Conservation (phyloP, 2,113 vertebrate species). For the Mustela nigripes region DNA sequence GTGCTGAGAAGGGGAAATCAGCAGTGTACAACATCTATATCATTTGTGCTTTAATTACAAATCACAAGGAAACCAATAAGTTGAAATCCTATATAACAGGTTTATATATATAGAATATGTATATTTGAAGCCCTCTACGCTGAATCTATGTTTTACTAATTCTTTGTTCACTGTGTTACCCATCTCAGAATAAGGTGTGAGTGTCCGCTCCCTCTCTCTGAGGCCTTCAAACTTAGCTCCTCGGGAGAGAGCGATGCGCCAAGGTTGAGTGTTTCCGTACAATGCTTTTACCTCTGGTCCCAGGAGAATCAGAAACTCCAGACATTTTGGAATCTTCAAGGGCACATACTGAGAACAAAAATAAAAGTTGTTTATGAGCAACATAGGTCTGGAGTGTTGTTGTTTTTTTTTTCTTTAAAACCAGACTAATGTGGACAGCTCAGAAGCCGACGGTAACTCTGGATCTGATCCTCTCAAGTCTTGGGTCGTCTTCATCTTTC, state of each 20-base stretch:
- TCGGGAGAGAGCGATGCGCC: slow-evolving; percentile 63
- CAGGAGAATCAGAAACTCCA: slow-evolving; percentile 83
- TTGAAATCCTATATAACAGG: slow-evolving; percentile 80
- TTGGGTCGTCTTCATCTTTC: neutral
- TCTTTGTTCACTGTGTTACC: slow-evolving; percentile 83
- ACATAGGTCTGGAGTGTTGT: neutral
- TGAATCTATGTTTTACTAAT: slow-evolving; percentile 84
- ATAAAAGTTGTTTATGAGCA: slow-evolving; percentile 86
- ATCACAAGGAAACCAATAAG: slow-evolving; percentile 63
- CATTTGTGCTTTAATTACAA: slow-evolving; percentile 82
- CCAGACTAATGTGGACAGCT: neutral
- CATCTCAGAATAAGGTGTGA: slow-evolving; percentile 77
- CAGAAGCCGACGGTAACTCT: neutral
- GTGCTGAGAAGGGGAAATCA: slow-evolving; percentile 66
- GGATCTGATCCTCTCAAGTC: neutral
- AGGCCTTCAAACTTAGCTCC: slow-evolving; percentile 72
- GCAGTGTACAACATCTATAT: slow-evolving; percentile 79
- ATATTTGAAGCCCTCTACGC: slow-evolving; percentile 86
- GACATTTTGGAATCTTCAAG: slow-evolving; percentile 84
- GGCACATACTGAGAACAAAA: slow-evolving; percentile 89
- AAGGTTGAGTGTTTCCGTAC: slow-evolving; percentile 78
- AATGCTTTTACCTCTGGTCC: slow-evolving; percentile 81
- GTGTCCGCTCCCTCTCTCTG: slow-evolving; percentile 71
- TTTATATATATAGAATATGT: slow-evolving; percentile 84
- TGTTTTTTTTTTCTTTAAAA: slow-evolving; percentile 32